A percentile compares a stretch with the other conserved stretches of the same genome.
Conservation (phyloP, 2,888 invertebrate genomes). For the Netelia melanura region DNA sequence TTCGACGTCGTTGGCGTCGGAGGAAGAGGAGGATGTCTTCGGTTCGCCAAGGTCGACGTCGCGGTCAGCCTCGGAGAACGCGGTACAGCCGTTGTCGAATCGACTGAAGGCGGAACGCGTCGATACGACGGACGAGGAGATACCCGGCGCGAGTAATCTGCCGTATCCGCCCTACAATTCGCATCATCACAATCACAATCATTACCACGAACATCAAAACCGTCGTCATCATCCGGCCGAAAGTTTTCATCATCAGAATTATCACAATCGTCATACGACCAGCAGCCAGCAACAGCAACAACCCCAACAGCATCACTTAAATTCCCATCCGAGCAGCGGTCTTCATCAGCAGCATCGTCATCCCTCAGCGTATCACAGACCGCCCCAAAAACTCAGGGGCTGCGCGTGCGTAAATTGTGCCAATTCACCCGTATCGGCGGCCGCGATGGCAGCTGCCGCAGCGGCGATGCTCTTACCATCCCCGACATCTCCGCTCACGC, state of each 20-base stretch:
- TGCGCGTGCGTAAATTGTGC: slow-evolving; percentile 71
- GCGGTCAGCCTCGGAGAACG: slow-evolving; percentile 61
- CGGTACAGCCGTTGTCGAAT: slow-evolving; percentile 81
- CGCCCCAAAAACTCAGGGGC: slow-evolving; percentile 69
- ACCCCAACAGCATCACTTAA: slow-evolving; percentile 74
- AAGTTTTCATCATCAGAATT: slow-evolving; percentile 78
- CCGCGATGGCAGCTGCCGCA: slow-evolving; percentile 80
- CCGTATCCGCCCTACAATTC: slow-evolving; percentile 63
- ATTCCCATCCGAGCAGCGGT: slow-evolving; percentile 62
- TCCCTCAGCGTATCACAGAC: slow-evolving; percentile 75
- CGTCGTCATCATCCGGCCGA: slow-evolving; percentile 79
- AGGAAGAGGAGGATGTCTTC: slow-evolving; percentile 82
- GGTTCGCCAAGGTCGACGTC: slow-evolving; percentile 82
- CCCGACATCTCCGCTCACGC: slow-evolving; percentile 86
- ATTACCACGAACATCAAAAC: slow-evolving; percentile 74
- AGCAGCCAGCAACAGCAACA: slow-evolving; percentile 72
- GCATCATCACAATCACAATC: slow-evolving; percentile 56
- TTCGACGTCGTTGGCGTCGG: slow-evolving; percentile 73
- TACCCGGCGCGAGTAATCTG: slow-evolving; percentile 62
- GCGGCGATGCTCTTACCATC: slow-evolving; percentile 83
- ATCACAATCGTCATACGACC: slow-evolving; percentile 78
- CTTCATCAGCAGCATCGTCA: slow-evolving; percentile 69
- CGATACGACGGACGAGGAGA: slow-evolving; percentile 83
- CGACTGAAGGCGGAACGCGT: slow-evolving; percentile 81
- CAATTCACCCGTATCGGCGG: slow-evolving; percentile 63